A percentile compares a stretch with the other conserved stretches of the same genome.
Evolutionary conservation across 2,888 invertebrate genomes (phyloP).

Genomic region (Eilema caniola): DNA sequence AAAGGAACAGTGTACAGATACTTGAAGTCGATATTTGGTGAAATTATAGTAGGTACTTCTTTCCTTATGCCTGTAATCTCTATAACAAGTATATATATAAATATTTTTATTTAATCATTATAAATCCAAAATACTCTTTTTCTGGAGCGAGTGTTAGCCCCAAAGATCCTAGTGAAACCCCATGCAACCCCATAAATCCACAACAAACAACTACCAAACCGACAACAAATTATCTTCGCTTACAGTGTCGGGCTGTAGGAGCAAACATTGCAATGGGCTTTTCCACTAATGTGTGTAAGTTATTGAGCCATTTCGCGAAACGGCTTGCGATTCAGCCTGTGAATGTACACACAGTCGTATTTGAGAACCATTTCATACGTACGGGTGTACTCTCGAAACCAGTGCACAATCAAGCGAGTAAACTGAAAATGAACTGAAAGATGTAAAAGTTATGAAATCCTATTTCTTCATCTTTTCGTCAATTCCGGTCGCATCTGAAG

Average conservation of each 20-base stretch:
- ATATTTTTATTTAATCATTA: too few species aligned
- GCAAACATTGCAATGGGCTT: slow-evolving; percentile 14
- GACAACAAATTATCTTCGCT: slow-evolving; percentile 7
- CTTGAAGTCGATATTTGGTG: too few species aligned
- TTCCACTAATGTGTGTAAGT: slow-evolving; percentile 14
- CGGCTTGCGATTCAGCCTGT: slow-evolving; percentile 6
- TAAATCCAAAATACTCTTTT: too few species aligned
- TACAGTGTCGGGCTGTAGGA: neutral
- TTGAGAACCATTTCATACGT: slow-evolving; percentile 8
- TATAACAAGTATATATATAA: too few species aligned
- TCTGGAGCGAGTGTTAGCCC: too few species aligned
- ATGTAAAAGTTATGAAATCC: too few species aligned
- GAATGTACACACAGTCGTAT: slow-evolving; percentile 10
- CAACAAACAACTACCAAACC: neutral
- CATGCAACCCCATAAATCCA: neutral
- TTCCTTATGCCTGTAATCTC: too few species aligned
- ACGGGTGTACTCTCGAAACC: neutral
- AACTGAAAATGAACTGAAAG: neutral
- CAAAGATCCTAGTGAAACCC: neutral
- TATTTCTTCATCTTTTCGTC: too few species aligned
- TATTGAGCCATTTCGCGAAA: slow-evolving; percentile 14
- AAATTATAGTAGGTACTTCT: too few species aligned
- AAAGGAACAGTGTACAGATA: too few species aligned
- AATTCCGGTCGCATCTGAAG: too few species aligned
- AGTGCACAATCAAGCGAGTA: neutral